Conservation (phyloP, 2,797 vertebrate species). For the Synanceia verrucosa region DNA sequence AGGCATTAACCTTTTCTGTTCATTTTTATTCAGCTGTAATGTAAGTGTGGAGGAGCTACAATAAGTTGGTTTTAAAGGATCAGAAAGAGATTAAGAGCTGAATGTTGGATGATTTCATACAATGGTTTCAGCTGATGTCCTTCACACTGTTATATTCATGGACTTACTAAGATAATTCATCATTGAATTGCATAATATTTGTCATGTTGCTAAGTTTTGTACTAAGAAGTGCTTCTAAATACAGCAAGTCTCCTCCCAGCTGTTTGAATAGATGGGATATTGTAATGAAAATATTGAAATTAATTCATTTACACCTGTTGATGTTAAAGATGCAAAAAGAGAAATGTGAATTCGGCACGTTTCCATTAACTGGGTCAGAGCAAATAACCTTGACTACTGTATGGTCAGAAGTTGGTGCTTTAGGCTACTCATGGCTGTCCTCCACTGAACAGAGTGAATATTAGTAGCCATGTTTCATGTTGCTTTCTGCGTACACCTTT, state of each 20-base stretch:
- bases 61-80: constrained; percentile 44
- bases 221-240: constrained; percentile 23
- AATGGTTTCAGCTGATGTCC: constrained; percentile 24
- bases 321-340: no score
- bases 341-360: no score
- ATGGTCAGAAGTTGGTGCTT: no score
- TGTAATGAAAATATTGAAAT: neutral
- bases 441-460: no score
- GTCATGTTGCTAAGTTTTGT: constrained; percentile 36
- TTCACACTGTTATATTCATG: constrained; percentile 4
- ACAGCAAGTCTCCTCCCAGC: constrained; percentile 2
- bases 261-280: neutral
- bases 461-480: no score
- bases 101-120: constrained; percentile 31
- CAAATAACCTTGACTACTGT: no score
- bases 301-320: neutral
- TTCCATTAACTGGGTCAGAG: no score
- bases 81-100: constrained; percentile 42
- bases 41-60: neutral
- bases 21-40: constrained; percentile 27
- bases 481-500: no score
- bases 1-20: constrained; percentile 1
- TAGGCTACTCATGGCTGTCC: no score
- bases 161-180: constrained; percentile 23
- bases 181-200: constrained; percentile 32